phyloP scores from a whole-genome alignment of 2,797 vertebrate genomes.

The Mus minutoides region DNA sequence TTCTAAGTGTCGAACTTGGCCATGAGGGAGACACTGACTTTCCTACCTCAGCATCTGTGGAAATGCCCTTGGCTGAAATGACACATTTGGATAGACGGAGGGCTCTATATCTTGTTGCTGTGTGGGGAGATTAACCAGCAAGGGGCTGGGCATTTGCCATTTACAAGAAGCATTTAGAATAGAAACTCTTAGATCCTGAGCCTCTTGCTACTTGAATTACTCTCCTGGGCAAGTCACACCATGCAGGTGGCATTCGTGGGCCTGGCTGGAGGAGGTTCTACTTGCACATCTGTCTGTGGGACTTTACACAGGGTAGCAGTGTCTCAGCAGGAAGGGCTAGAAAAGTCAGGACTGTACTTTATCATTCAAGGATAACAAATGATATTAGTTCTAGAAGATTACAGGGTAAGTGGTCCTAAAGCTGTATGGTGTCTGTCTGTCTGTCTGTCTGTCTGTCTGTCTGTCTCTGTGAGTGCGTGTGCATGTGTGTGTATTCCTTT shows the following conservation, averaged over 20 bases:
- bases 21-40: not conserved
- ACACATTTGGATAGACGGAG: not conserved
- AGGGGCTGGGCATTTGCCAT: not conserved
- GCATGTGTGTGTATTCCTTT: not conserved
- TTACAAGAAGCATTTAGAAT: not conserved
- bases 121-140: not conserved
- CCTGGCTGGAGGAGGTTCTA: not conserved
- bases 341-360: not conserved
- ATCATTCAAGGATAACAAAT: too few relatives aligned
- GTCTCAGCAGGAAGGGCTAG: not conserved
- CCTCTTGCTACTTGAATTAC: not conserved
- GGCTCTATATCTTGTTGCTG: not conserved
- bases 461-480: not conserved
- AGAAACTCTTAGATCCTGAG: not conserved
- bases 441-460: not conserved
- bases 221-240: not conserved
- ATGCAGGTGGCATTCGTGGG: rapidly evolving
- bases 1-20: not conserved
- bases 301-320: too few relatives aligned
- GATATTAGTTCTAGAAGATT: not conserved
- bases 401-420: not conserved
- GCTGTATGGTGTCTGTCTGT: too few relatives aligned
- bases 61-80: not conserved
- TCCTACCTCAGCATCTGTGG: too few relatives aligned
- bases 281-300: not conserved